Conservation (phyloP, 2,888 invertebrate species). For the Rhodophaea formosa region DNA sequence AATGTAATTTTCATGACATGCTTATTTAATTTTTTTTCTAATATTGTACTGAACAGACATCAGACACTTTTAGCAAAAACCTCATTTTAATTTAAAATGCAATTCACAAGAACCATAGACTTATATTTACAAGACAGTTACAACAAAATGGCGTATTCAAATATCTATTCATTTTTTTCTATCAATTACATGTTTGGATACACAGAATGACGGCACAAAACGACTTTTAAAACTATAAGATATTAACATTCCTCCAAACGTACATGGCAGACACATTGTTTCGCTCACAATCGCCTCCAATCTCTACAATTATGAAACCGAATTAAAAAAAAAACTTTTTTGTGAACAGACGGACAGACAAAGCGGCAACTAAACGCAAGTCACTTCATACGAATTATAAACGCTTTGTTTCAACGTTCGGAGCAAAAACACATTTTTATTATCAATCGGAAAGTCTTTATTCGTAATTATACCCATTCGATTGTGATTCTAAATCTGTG, state of each 20-base stretch:
- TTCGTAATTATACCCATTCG: conserved; percentile 61
- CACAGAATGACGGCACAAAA: conserved; percentile 6
- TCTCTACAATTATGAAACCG: conserved; percentile 60
- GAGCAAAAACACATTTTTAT: conserved; percentile 68
- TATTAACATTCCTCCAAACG: conserved; percentile 18
- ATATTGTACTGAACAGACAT: too few species aligned
- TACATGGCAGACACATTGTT: conserved; percentile 35
- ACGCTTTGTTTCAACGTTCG: conserved; percentile 70
- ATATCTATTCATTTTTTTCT: neutral
- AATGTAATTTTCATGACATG: too few species aligned
- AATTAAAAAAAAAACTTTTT: conserved; percentile 60
- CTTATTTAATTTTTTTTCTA: too few species aligned
- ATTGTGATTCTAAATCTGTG: conserved; percentile 53
- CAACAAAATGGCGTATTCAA: neutral
- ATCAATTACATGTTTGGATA: neutral
- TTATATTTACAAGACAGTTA: neutral
- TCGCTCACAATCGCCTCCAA: conserved; percentile 48
- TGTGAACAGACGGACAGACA: conserved; percentile 65
- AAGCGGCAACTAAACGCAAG: conserved; percentile 67
- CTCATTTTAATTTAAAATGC: neutral
- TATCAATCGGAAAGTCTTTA: conserved; percentile 55
- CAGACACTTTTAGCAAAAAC: neutral
- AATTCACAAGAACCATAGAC: neutral
- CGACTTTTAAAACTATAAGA: neutral
- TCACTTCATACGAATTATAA: conserved; percentile 78